Base-by-base conservation (phyloP, 2,113 vertebrate species). In the Mormyrus lacerda region DNA sequence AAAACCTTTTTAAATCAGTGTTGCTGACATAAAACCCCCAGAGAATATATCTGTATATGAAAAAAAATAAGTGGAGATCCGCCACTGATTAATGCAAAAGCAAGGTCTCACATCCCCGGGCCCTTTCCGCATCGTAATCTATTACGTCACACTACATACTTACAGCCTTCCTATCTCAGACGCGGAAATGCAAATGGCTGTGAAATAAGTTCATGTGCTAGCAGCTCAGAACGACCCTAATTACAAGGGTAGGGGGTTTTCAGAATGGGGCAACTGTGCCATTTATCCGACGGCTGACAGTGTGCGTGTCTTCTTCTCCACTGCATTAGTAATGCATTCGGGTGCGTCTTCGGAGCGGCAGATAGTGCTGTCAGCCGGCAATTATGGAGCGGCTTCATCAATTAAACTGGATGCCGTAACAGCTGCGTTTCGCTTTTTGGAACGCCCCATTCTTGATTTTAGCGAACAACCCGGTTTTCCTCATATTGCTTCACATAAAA, bases 271-370 rank as follows among this genome's bases (percentile, higher is more conserved):
- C 88, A 0, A 85, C 91, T 89, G 92, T 92, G 91, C 92, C 92
- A 93, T 94, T 94, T 92, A 93, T 94, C 90, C 91, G 88, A 90
- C 31, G 85, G 51, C 88, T 94, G 94, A 93, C 92, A 92, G 84
- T 91, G 87, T 55, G 84, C 87, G 90, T 58, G 50, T 91, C 76
- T 44, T 79, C 61, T 88, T 79, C 69, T 44, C 85, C 76, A 87
- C 91, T 35, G 84, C 88, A 45, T 89, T 93, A 65, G 91, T 92
- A 93, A 89, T 90, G 92, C 93, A 91, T 94, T 90, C 85, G 89
- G 47, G 89, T 90, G 85, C 69, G 42, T 88, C 87, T 87, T 76
- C 84, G 55, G 27, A 88, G 51, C 42, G 31, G 87, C 42, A 42
- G 27, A 65, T 79, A 24, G 24, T 69, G 44, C 90, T 27, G 88